These are phyloP conservation scores for Eudyptes chrysolophus DNA, from an alignment of 2,113 vertebrate species.

Conservation along the genomic window DNA sequence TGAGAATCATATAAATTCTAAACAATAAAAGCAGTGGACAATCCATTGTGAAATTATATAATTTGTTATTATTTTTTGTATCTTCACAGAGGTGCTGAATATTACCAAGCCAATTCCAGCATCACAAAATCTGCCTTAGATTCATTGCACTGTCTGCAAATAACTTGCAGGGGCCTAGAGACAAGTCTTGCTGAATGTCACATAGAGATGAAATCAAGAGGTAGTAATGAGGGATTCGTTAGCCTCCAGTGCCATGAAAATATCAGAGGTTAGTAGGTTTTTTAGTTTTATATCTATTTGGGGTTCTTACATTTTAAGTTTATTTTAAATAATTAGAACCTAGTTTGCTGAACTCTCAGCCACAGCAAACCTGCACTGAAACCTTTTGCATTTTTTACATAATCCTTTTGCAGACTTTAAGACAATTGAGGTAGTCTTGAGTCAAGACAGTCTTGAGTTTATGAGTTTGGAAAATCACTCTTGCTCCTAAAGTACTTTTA, in stretches of 20 bases:
- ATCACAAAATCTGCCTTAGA: background rate
- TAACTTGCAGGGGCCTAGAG: conserved; percentile 86
- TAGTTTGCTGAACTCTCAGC: background rate
- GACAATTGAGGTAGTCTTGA: background rate
- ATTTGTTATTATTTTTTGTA: background rate
- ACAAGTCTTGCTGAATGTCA: conserved; percentile 84
- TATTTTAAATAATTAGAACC: background rate
- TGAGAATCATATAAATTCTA: background rate
- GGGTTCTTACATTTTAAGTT: background rate
- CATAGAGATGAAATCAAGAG: conserved; percentile 33
- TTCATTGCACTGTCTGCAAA: conserved; percentile 62
- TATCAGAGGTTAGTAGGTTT: conserved; percentile 63
- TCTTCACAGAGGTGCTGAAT: conserved; percentile 73
- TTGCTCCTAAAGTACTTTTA: background rate
- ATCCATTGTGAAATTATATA: background rate
- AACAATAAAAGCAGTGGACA: background rate
- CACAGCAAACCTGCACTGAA: background rate
- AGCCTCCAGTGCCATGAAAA: conserved; percentile 73
- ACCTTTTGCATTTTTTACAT: background rate
- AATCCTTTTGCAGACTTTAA: background rate
- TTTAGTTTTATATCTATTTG: background rate
- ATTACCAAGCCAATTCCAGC: background rate
- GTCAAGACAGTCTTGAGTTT: background rate
- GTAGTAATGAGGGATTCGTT: conserved; percentile 21
- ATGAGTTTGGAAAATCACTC: background rate